Evolutionary conservation across 2,797 vertebrate species (phyloP).

Genomic region (Epinephelus malabaricus): DNA sequence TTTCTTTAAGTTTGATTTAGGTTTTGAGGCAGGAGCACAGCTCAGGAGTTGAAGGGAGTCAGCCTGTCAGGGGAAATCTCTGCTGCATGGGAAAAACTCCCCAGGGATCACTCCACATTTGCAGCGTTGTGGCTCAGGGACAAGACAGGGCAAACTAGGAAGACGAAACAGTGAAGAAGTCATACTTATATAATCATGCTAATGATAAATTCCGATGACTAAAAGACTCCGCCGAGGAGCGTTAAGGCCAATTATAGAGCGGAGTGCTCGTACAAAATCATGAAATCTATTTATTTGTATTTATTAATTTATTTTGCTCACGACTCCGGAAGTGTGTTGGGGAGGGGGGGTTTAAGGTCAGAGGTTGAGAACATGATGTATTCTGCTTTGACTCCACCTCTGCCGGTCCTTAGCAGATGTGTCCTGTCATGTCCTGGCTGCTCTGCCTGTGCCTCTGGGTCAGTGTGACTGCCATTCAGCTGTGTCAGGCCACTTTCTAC

Average conservation of each 20-base stretch:
- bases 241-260: constrained; percentile 53
- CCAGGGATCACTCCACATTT: constrained; percentile 81
- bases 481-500: constrained; percentile 96
- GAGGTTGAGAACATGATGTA: constrained; percentile 51
- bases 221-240: constrained; percentile 54
- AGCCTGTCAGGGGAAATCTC: constrained; percentile 84
- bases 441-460: constrained; percentile 98
- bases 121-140: constrained; percentile 74
- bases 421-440: constrained; percentile 98
- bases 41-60: constrained; percentile 79
- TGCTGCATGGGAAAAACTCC: constrained; percentile 81
- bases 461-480: constrained; percentile 94
- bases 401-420: constrained; percentile 81
- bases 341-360: constrained; percentile 32
- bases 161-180: constrained; percentile 67
- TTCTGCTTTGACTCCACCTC: constrained; percentile 63
- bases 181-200: constrained; percentile 77
- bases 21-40: constrained; percentile 74
- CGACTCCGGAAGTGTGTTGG: constrained; percentile 10
- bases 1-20: constrained; percentile 77
- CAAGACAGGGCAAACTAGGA: constrained; percentile 70
- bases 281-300: constrained; percentile 16
- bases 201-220: constrained; percentile 74
- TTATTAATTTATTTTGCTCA: constrained; percentile 12
- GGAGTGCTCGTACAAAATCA: constrained; percentile 15